phyloP scores from a whole-genome alignment of 2,113 vertebrate genomes.

The Phalacrocorax pelagicus region DNA sequence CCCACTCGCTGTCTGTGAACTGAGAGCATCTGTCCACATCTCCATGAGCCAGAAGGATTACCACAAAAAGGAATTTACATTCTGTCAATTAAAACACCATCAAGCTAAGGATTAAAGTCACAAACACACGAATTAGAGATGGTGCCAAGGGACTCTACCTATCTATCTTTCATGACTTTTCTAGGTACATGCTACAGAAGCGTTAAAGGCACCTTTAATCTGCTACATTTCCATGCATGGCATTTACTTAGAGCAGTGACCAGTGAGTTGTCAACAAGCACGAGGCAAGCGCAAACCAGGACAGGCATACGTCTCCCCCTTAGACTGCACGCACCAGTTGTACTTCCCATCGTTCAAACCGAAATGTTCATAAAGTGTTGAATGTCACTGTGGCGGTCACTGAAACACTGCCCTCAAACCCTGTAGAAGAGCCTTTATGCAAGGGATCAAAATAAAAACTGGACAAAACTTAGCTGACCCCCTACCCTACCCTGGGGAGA shows the following conservation, averaged over 20 bases:
- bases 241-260: neutral
- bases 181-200: neutral
- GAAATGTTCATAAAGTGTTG: neutral
- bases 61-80: constrained; percentile 51
- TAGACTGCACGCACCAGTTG: neutral
- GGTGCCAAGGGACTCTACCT: constrained; percentile 26
- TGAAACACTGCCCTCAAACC: neutral
- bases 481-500: neutral
- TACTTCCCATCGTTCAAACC: neutral
- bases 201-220: constrained; percentile 29
- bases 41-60: constrained; percentile 46
- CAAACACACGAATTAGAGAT: constrained; percentile 24
- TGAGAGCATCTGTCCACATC: constrained; percentile 55
- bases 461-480: neutral
- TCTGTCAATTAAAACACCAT: constrained; percentile 61
- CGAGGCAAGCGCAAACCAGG: neutral
- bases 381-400: neutral
- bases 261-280: neutral
- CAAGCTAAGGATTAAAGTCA: constrained; percentile 57
- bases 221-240: neutral
- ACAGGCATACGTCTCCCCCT: neutral
- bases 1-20: neutral
- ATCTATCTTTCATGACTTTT: constrained; percentile 11
- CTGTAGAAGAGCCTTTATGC: neutral
- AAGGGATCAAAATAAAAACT: neutral